Conservation (phyloP, 2,113 vertebrate species). For the Pedetes capensis region DNA sequence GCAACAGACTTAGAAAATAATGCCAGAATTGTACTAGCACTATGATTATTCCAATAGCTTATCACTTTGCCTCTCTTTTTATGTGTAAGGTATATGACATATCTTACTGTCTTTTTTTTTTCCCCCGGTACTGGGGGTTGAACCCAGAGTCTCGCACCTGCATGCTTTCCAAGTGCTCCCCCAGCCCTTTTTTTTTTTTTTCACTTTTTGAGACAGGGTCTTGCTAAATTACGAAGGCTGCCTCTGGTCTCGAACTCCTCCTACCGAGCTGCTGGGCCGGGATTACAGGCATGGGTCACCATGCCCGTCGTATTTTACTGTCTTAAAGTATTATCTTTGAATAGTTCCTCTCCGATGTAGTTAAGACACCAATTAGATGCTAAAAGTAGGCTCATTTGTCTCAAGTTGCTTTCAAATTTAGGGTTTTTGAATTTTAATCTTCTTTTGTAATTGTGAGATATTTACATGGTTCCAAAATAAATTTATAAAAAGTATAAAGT, state of each 20-base stretch:
- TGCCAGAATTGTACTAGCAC: background rate
- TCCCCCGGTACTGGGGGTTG: too few species aligned
- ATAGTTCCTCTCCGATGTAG: background rate
- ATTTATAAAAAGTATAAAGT: constrained; percentile 27
- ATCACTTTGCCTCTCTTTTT: background rate
- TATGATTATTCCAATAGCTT: background rate
- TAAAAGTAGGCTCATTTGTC: constrained; percentile 28
- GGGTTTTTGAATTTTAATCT: constrained; percentile 5
- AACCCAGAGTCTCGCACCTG: too few species aligned
- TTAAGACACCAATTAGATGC: background rate
- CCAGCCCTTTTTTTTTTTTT: too few species aligned
- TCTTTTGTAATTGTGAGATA: constrained; percentile 24
- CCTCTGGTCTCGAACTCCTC: too few species aligned
- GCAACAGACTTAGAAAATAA: constrained; percentile 7
- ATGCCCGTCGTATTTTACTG: background rate
- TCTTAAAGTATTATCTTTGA: constrained; percentile 2
- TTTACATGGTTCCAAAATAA: background rate
- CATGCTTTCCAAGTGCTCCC: too few species aligned
- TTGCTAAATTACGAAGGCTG: too few species aligned
- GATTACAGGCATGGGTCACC: too few species aligned
- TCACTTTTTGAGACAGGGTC: too few species aligned
- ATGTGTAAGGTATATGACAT: background rate
- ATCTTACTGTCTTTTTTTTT: background rate
- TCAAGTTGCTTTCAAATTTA: background rate
- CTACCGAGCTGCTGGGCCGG: too few species aligned